These are phyloP conservation scores for Ochlodes sylvanus DNA, from an alignment of 2,888 invertebrate genomes.

Conservation along the genomic window DNA sequence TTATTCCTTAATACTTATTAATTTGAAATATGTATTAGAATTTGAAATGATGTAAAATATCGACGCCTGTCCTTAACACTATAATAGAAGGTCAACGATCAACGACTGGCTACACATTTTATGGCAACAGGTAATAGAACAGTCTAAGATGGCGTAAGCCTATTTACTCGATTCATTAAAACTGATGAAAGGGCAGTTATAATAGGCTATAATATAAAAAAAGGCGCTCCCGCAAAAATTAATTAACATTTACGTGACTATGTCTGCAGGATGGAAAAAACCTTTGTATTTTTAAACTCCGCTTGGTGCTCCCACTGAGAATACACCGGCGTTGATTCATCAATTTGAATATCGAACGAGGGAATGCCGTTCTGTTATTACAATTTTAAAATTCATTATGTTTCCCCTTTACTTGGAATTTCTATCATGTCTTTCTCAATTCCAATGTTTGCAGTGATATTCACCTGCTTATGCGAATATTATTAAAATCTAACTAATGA, in stretches of 20 bases:
- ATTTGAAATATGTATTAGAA: too few species aligned
- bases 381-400: slow-evolving; percentile 33
- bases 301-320: slow-evolving; percentile 16
- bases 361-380: slow-evolving; percentile 45
- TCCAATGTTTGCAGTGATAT: not conserved
- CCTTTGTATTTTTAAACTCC: slow-evolving; percentile 28
- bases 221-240: not conserved
- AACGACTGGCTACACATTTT: too few species aligned
- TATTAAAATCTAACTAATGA: too few species aligned
- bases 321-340: slow-evolving; percentile 53
- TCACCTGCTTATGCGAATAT: too few species aligned
- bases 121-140: too few species aligned
- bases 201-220: slow-evolving; percentile 1
- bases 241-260: slow-evolving; percentile 13
- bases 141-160: not conserved
- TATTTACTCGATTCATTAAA: slow-evolving; percentile 1
- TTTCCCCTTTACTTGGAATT: slow-evolving; percentile 19
- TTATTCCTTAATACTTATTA: too few species aligned
- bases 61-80: too few species aligned
- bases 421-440: slow-evolving; percentile 6
- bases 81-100: too few species aligned
- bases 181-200: not conserved
- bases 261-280: slow-evolving; percentile 5
- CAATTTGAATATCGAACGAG: slow-evolving; percentile 66
- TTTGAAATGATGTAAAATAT: too few species aligned